phyloP scores from a whole-genome alignment of 2,113 vertebrate genomes.

The Andinoacara biseriatus region DNA sequence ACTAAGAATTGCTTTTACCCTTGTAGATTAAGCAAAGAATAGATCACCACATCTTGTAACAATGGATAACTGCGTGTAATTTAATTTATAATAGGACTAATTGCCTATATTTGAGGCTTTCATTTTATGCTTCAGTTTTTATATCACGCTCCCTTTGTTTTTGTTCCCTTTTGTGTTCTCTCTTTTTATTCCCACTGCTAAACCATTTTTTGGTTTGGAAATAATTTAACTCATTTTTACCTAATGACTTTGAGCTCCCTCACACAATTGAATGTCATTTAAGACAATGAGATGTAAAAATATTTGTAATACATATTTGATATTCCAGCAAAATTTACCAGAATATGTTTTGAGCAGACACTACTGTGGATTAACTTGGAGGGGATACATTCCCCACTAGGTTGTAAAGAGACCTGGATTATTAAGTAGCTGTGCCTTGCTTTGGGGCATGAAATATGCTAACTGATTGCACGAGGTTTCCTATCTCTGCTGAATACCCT shows the following conservation, averaged over 20 bases:
- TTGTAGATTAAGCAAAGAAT: background rate
- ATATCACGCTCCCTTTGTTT: background rate
- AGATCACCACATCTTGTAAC: no score
- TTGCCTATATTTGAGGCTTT: background rate
- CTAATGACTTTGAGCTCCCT: background rate
- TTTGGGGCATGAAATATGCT: constrained; percentile 44
- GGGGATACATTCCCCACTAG: constrained; percentile 7
- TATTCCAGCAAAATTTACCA: background rate
- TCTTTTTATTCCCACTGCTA: background rate
- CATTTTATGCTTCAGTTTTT: background rate
- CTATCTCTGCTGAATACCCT: constrained; percentile 23
- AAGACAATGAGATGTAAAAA: background rate
- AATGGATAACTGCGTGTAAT: background rate
- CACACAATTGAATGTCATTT: background rate
- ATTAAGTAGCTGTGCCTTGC: constrained; percentile 44
- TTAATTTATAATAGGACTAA: background rate
- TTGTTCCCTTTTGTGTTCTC: background rate
- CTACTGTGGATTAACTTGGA: background rate
- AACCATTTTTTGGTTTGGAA: background rate
- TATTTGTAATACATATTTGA: background rate
- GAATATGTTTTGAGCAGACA: constrained; percentile 8
- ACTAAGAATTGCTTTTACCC: background rate
- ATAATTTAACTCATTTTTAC: background rate
- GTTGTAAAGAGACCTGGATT: constrained; percentile 56
- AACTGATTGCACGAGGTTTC: constrained; percentile 43